These are phyloP conservation scores for Zoanthus sociatus DNA, from an alignment of 92 coral and sea anemone genomes.

Conservation along the genomic window DNA sequence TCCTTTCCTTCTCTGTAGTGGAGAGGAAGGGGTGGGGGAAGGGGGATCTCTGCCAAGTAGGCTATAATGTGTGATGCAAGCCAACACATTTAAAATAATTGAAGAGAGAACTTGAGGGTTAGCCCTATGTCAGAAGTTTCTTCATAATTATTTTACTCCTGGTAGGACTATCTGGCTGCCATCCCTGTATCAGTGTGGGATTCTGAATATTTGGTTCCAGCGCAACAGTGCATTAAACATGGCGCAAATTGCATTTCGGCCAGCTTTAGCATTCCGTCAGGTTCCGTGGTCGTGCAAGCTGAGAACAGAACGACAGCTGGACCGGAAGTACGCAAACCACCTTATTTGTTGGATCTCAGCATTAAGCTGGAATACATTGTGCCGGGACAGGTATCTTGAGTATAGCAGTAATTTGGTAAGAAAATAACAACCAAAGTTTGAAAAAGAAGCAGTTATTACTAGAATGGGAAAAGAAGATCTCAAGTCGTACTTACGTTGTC, in stretches of 20 bases:
- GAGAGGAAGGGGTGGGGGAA: no score
- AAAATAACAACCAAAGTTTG: neutral
- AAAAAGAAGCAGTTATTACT: neutral
- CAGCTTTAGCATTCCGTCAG: slow-evolving; percentile 60
- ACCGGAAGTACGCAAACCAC: slow-evolving; percentile 68
- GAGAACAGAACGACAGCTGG: slow-evolving; percentile 73
- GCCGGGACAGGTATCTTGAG: slow-evolving; percentile 69
- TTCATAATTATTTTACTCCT: no score
- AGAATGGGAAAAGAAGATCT: neutral
- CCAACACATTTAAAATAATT: no score
- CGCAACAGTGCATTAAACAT: slow-evolving; percentile 78
- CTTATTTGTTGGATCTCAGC: slow-evolving; percentile 74
- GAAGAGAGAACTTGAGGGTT: no score
- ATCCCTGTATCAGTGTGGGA: slow-evolving; percentile 81
- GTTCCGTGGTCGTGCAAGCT: slow-evolving; percentile 69
- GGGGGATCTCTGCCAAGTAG: no score
- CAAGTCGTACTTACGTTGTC: no score
- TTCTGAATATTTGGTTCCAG: slow-evolving; percentile 75
- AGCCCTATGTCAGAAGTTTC: no score
- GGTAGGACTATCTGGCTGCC: slow-evolving; percentile 80
- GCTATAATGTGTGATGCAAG: no score
- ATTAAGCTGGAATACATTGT: slow-evolving; percentile 76
- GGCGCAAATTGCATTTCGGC: slow-evolving; percentile 76
- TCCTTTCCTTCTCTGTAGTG: no score
- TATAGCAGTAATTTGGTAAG: neutral